Conservation (phyloP, 2,797 vertebrate species). For the Cyclura pinguis region DNA sequence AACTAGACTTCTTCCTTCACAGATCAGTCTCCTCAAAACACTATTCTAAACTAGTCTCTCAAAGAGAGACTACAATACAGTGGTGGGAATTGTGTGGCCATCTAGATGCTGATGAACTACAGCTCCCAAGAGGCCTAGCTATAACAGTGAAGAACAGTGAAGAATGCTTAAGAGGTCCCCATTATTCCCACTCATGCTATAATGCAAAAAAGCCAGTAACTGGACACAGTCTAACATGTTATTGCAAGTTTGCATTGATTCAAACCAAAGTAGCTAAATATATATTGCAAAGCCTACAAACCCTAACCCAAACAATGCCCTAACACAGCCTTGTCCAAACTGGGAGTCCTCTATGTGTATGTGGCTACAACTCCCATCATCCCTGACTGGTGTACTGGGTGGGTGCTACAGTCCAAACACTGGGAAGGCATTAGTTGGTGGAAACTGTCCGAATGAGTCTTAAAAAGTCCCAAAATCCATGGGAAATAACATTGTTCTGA, state of each 20-base stretch:
- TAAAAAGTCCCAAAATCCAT: background rate
- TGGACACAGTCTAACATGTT: background rate
- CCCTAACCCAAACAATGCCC: background rate
- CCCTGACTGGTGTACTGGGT: background rate
- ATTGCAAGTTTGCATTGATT: constrained; percentile 53
- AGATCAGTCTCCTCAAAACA: background rate
- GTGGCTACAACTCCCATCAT: background rate
- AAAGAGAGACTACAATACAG: constrained; percentile 40
- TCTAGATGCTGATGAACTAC: too few species aligned
- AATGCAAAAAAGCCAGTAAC: background rate
- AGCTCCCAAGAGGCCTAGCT: too few species aligned
- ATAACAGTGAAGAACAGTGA: too few species aligned
- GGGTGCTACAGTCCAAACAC: background rate
- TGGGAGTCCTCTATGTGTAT: background rate
- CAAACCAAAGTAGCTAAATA: constrained; percentile 12
- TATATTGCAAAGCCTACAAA: background rate
- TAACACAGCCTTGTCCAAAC: background rate
- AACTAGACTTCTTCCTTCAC: background rate
- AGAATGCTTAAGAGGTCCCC: too few species aligned
- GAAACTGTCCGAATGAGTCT: background rate
- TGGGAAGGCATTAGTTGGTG: background rate
- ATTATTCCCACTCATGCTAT: background rate
- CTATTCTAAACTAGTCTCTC: background rate
- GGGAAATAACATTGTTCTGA: background rate
- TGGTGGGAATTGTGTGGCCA: too few species aligned